Percentiles rank a stretch among this genome's conserved stretches.
Evolutionary conservation across 2,113 vertebrate genomes (phyloP).

Genomic region (Scalopus aquaticus): DNA sequence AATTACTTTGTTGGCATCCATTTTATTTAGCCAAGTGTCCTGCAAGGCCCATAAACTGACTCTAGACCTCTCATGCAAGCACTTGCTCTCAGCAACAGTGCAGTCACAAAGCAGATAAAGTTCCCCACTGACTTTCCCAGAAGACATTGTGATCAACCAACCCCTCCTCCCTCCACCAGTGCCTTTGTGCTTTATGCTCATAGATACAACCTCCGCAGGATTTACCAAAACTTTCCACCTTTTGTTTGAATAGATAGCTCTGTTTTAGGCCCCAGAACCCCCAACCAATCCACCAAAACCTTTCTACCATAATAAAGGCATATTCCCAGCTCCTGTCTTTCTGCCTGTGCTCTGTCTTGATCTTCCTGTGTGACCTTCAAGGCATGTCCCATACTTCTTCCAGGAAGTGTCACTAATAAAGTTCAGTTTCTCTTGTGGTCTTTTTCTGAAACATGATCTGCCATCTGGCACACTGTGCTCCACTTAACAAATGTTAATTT

Average conservation of each 20-base stretch:
- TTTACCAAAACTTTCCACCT: neutral
- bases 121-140: neutral
- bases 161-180: neutral
- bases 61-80: neutral
- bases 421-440: neutral
- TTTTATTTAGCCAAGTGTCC: neutral
- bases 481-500: no score
- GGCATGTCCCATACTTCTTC: neutral
- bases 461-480: neutral
- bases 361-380: neutral
- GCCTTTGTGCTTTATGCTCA: neutral
- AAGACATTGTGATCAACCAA: no score
- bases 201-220: neutral
- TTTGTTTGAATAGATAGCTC: neutral
- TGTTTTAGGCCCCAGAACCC: neutral
- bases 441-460: neutral
- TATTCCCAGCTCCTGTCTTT: neutral
- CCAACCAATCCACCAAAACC: neutral
- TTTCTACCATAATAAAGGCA: neutral
- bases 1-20: neutral
- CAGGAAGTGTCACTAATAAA: neutral
- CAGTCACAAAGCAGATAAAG: neutral
- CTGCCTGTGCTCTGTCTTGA: neutral
- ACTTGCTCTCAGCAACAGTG: neutral
- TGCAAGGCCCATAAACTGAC: neutral